Conservation (phyloP, 2,113 vertebrate genomes). For the Solenodon paradoxus region DNA sequence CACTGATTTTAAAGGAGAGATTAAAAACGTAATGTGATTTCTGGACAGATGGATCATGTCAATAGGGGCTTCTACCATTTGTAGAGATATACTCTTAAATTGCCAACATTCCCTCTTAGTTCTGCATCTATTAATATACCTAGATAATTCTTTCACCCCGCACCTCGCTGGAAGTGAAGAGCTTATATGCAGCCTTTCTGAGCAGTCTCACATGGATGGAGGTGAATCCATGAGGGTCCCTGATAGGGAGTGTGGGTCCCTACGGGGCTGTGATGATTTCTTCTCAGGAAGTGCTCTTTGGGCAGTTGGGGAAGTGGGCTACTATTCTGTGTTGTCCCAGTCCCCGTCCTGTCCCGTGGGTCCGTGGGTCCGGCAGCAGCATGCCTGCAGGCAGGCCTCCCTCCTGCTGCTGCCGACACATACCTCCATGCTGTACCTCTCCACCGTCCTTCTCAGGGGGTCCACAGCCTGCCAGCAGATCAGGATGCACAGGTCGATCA, state of each 20-base stretch:
- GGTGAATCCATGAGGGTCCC: background rate
- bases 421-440: conserved; percentile 99
- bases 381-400: background rate
- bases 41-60: background rate
- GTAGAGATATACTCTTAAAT: background rate
- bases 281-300: background rate
- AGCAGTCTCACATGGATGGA: background rate
- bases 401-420: background rate
- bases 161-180: background rate
- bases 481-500: conserved; percentile 99
- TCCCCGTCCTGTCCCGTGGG: background rate
- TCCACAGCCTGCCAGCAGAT: conserved; percentile 99
- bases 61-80: background rate
- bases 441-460: conserved; percentile 96
- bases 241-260: background rate
- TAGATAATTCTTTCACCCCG: background rate
- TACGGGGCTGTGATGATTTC: background rate
- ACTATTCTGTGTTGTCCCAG: too few relatives aligned
- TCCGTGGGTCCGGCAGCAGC: background rate
- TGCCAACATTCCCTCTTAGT: background rate
- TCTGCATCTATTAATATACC: background rate
- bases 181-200: background rate
- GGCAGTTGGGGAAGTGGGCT: background rate
- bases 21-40: background rate
- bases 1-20: background rate